phyloP scores from a whole-genome alignment of 2,888 invertebrate species.

The Phymatocera aterrima region DNA sequence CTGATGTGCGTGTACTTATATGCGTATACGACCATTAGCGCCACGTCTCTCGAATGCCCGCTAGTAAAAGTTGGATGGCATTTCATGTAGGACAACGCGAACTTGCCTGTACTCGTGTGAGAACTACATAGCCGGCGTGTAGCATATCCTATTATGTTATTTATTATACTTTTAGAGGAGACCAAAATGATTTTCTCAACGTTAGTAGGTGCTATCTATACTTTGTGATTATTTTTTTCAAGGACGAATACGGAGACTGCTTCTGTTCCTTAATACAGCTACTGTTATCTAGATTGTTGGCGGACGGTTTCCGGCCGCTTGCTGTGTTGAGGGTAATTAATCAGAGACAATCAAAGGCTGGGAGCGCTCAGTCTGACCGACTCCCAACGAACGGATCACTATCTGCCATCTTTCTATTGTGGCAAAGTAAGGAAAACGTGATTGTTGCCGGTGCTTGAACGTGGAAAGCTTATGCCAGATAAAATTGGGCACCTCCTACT shows the following conservation, averaged over 20 bases:
- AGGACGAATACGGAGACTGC: conserved; percentile 53
- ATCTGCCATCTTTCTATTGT: conserved; percentile 36
- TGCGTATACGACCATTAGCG: too few relatives aligned
- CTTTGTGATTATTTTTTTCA: not conserved
- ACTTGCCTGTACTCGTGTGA: too few relatives aligned
- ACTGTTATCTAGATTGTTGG: conserved; percentile 71
- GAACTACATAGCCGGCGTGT: too few relatives aligned
- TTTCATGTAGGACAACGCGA: too few relatives aligned
- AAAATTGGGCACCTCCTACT: conserved; percentile 29
- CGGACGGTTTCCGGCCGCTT: conserved; percentile 63
- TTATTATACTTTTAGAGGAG: not conserved
- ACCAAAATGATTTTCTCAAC: conserved; percentile 17
- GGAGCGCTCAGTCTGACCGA: conserved; percentile 66
- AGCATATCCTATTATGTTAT: conserved; percentile 5
- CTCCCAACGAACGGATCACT: conserved; percentile 66
- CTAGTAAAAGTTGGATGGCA: too few relatives aligned
- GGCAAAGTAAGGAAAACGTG: conserved; percentile 28
- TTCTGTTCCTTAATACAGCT: conserved; percentile 67
- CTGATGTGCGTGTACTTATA: too few relatives aligned
- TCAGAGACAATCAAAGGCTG: conserved; percentile 74
- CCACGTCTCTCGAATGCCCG: too few relatives aligned
- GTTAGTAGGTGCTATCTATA: conserved; percentile 10
- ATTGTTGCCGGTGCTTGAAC: not conserved
- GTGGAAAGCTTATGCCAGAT: conserved; percentile 16
- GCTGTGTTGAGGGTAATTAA: conserved; percentile 70